Evolutionary conservation across 1,140 invertebrate species (phyloP).

Genomic region (Plectus sambesii): DNA sequence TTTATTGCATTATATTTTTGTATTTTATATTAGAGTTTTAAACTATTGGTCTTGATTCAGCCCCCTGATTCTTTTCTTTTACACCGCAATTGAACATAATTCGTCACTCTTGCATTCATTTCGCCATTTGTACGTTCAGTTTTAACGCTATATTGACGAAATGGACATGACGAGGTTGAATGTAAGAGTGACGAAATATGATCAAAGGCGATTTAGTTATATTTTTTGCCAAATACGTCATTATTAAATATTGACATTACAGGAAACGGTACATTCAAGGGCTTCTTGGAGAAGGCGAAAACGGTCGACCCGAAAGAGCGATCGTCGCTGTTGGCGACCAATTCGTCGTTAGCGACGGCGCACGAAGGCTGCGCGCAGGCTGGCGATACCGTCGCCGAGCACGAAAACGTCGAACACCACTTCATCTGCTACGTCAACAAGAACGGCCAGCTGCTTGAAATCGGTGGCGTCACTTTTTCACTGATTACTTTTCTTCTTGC

Average conservation of each 20-base stretch:
- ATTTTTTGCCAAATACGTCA: too few species aligned
- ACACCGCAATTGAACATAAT: too few species aligned
- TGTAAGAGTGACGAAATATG: too few species aligned
- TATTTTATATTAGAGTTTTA: not conserved
- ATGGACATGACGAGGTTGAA: too few species aligned
- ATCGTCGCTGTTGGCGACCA: slow-evolving; percentile 22
- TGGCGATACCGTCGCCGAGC: slow-evolving; percentile 26
- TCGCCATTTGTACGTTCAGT: too few species aligned
- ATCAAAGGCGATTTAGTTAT: too few species aligned
- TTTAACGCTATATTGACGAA: too few species aligned
- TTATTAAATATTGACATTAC: too few species aligned
- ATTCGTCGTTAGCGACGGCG: slow-evolving; percentile 16
- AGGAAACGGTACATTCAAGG: slow-evolving; percentile 27
- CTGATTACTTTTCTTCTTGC: too few species aligned
- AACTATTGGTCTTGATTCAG: not conserved
- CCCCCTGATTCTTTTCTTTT: not conserved
- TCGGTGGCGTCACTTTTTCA: too few species aligned
- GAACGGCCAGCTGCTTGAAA: slow-evolving; percentile 17
- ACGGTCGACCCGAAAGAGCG: slow-evolving; percentile 26
- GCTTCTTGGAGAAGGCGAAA: slow-evolving; percentile 25
- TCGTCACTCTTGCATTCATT: too few species aligned
- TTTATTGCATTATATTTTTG: slow-evolving; percentile 5
- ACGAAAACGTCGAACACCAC: slow-evolving; percentile 29
- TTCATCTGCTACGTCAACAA: slow-evolving; percentile 30
- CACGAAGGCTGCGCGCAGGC: slow-evolving; percentile 20